phyloP scores from a whole-genome alignment of 2,113 vertebrate species.

The Terrapene triunguis region DNA sequence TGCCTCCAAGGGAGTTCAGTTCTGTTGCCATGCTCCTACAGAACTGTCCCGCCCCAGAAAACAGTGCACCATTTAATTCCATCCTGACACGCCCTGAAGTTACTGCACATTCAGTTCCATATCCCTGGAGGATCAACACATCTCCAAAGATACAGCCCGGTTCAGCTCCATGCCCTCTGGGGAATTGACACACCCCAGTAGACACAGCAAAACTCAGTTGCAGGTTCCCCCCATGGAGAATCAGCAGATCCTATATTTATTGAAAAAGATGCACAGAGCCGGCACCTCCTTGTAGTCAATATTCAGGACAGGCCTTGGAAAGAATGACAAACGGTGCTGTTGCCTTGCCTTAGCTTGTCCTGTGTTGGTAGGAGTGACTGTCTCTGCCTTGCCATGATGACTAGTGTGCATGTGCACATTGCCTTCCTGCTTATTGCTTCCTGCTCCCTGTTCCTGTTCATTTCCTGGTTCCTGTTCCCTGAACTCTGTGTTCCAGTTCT shows the following conservation, averaged over 20 bases:
- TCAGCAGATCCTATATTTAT: background rate
- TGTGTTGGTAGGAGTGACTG: background rate
- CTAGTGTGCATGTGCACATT: too few species aligned
- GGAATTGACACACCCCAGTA: background rate
- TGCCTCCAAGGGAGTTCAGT: background rate
- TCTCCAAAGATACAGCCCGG: background rate
- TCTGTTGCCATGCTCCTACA: background rate
- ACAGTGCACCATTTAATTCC: background rate
- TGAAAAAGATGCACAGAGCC: background rate
- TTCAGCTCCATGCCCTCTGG: background rate
- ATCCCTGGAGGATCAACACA: background rate
- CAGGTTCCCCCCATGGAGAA: background rate
- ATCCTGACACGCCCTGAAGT: background rate
- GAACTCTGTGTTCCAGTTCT: too few species aligned
- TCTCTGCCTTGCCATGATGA: constrained; percentile 17
- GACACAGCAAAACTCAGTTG: background rate
- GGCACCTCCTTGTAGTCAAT: background rate
- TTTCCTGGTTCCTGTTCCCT: too few species aligned
- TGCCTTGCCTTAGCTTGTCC: background rate
- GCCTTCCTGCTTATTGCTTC: too few species aligned
- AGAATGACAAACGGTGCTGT: background rate
- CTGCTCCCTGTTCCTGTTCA: too few species aligned
- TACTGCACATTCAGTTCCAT: background rate
- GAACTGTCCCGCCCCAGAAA: background rate
- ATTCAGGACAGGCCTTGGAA: background rate